Base-by-base conservation (phyloP, 2,113 vertebrate genomes). In the Corvus cornix region DNA sequence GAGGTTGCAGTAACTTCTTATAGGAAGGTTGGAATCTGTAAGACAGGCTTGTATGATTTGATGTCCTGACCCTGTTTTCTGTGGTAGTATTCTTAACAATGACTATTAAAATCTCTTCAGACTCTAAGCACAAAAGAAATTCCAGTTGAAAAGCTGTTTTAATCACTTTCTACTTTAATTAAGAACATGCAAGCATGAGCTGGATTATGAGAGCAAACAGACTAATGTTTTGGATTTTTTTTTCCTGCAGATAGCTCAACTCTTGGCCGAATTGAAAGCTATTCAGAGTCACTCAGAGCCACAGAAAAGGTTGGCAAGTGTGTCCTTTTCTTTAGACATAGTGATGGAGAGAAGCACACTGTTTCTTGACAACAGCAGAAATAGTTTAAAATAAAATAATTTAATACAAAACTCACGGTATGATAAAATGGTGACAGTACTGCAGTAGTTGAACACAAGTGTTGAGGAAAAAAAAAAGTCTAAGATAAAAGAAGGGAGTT, bases 241-340 rank as follows among this genome's bases (percentile, higher is more conserved):
- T 21, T 19, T 5, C n/a, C 35, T 93, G 59, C 95, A 99, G 99
- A 98, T 99, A 88, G 90, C 98, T 84, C 98, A 98, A 33, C 97
- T 99, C 19, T 70, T 99, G 73, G 93, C 97, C 14, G 98, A 99
- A 95, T 82, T 99, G 81, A 98, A 98, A 89, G 87, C 93, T 26
- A 98, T 99, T 95, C 97, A 70, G 89, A 95, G 96, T 89, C 96
- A 94, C 27, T 68, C 90, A 3, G 94, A 90, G 18, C 63, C 97
- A 77, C 99, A 99, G 74, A 99, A 99, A 97, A 99, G 99, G 99
- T 99, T 96, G 96, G 82, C 46, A 56, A 86, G 10, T 16, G 1
- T 52, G 20, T 44, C 8, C 6, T 83, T 84, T 77, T 37, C 63
- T 77, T 89, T 39, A 56, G 26, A 69, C 11, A 7, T 9, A 58